Conservation (phyloP, 2,113 vertebrate genomes). For the Manacus vitellinus region DNA sequence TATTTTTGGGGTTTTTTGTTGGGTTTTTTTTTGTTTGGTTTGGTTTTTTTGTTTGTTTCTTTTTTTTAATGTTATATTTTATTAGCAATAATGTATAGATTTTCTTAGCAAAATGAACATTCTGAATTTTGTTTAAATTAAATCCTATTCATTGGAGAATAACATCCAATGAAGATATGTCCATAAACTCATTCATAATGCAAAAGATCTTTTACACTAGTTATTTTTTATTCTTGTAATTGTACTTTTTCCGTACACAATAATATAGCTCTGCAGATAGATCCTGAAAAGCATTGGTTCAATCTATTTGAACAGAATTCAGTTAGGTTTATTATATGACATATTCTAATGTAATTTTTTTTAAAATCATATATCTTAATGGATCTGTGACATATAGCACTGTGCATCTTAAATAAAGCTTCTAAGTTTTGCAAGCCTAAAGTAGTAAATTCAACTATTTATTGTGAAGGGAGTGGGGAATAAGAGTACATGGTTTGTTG, state of each 20-base stretch:
- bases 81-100: background rate
- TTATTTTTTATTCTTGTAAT: background rate
- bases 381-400: background rate
- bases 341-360: background rate
- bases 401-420: background rate
- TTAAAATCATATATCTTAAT: rapidly evolving
- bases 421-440: background rate
- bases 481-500: background rate
- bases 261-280: background rate
- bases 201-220: background rate
- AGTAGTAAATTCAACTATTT: background rate
- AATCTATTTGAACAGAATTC: background rate
- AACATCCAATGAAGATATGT: rapidly evolving
- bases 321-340: background rate
- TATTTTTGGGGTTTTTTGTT: no score
- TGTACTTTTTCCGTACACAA: background rate
- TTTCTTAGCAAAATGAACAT: background rate
- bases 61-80: background rate
- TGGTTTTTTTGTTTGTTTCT: background rate
- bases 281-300: background rate
- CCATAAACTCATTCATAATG: background rate
- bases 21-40: no score
- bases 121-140: background rate
- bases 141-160: background rate
- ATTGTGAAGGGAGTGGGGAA: background rate